Base-by-base conservation (phyloP, 2,113 vertebrate genomes). In the Eulemur rufifrons region DNA sequence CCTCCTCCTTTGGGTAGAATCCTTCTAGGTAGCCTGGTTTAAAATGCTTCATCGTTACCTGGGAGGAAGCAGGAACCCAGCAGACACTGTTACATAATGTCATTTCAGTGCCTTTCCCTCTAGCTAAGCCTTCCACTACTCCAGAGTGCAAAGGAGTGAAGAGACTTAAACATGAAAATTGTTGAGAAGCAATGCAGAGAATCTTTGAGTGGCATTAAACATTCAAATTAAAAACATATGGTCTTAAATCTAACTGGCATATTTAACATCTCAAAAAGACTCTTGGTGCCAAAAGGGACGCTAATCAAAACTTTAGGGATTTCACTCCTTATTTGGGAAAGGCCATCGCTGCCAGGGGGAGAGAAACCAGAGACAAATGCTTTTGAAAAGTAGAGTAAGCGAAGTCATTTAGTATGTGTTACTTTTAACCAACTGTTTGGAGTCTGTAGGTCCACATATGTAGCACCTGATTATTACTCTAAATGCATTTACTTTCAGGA, bases 301-400 rank as follows among this genome's bases (percentile, higher is more conserved):
- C 8, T 52, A 78, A 63, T 66, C 66, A 74, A 77, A 87, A 32
- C 42, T 32, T n/a, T 10, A 52, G 56, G 32, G 27, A 74, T 81
- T 66, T 25, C 25, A 61, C 87, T 86, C 83, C 95, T 91, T 94
- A 76, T 91, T 69, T 83, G 83, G 88, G 42, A 94, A 94, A 61
- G 50, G 68, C 37, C 42, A 15, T 91, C 76, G 29, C 39, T 61
- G 76, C 95, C 68, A 61, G 52, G 42, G 61, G 27, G 54, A 81
- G 64, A 52, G n/a, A 77, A 76, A 59, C 15, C 4, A 68, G 47
- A 61, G 29, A 54, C 32, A 81, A 21, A 39, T 39, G 17, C 25
- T 56, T 45, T 6, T 66, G 56, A 59, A 74, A 87, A 18, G 32
- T 1, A 27, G 61, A 78, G 52, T 10, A 2, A 2, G 54, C 50